These are phyloP conservation scores for Fabriciana adippe DNA, from an alignment of 2,888 invertebrate genomes.

Conservation along the genomic window DNA sequence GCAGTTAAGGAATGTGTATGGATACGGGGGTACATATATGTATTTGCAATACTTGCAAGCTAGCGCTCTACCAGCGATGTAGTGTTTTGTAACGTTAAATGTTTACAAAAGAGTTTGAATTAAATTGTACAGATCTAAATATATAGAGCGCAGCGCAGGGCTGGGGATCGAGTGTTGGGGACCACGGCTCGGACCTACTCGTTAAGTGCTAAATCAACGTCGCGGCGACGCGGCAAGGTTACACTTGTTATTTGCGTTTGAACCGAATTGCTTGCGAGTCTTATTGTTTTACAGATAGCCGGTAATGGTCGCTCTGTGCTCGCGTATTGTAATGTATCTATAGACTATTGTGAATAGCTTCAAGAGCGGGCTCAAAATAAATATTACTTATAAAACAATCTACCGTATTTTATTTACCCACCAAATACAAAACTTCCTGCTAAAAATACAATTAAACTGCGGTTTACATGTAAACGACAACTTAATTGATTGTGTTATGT, in stretches of 20 bases:
- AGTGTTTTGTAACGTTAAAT: background rate
- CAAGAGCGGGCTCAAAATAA: conserved; percentile 46
- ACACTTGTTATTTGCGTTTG: conserved; percentile 6
- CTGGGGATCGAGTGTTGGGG: background rate
- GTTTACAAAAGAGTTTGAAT: background rate
- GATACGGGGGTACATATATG: too few relatives aligned
- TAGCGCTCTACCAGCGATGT: background rate
- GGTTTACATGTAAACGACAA: background rate
- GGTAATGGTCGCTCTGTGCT: background rate
- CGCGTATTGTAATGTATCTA: conserved; percentile 26
- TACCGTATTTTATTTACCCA: conserved; percentile 29
- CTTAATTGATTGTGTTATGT: background rate
- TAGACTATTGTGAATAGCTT: conserved; percentile 41
- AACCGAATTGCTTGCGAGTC: conserved; percentile 2
- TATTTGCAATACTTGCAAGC: background rate
- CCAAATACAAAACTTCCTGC: background rate
- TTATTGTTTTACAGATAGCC: conserved; percentile 9
- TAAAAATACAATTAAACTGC: background rate
- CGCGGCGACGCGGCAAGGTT: conserved; percentile 9
- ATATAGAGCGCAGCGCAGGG: background rate
- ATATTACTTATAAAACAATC: conserved; percentile 42
- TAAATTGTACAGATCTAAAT: conserved; percentile 12
- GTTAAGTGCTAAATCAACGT: conserved; percentile 1
- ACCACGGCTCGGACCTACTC: too few relatives aligned
- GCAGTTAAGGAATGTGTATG: too few relatives aligned